Evolutionary conservation across 2,113 vertebrate species (phyloP).

Genomic region (Psammodynastes pulverulentus): DNA sequence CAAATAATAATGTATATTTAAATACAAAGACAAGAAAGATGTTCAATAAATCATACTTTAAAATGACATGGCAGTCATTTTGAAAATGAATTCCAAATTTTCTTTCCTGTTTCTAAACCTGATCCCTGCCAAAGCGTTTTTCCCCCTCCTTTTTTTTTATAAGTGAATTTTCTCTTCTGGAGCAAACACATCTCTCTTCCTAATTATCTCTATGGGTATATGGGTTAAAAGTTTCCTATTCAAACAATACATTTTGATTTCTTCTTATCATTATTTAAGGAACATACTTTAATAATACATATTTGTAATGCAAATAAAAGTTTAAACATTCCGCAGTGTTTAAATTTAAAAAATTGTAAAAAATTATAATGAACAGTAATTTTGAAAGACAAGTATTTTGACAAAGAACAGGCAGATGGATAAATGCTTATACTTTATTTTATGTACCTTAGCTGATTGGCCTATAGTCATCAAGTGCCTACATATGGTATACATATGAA

Average conservation of each 20-base stretch:
- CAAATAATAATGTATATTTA: background rate
- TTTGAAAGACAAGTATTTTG: background rate
- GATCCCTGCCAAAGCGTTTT: background rate
- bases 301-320: background rate
- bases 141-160: background rate
- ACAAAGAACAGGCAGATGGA: background rate
- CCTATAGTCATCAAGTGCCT: slow-evolving; percentile 85
- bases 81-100: background rate
- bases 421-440: slow-evolving; percentile 5
- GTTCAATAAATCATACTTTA: background rate
- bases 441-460: slow-evolving; percentile 82
- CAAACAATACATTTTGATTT: background rate
- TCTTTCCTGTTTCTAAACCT: background rate
- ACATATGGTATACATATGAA: slow-evolving; percentile 88
- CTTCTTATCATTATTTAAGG: background rate
- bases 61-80: background rate
- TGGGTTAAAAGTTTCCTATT: background rate
- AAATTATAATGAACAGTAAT: background rate
- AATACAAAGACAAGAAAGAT: background rate
- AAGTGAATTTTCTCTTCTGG: background rate
- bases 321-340: background rate
- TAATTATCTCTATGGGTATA: background rate
- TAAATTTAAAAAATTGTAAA: too few species aligned
- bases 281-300: background rate
- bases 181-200: background rate